Percentiles rank a stretch among this genome's conserved stretches.
These are phyloP conservation scores for Esox masquinongy DNA, from an alignment of 2,797 vertebrate genomes.

Conservation along the genomic window DNA sequence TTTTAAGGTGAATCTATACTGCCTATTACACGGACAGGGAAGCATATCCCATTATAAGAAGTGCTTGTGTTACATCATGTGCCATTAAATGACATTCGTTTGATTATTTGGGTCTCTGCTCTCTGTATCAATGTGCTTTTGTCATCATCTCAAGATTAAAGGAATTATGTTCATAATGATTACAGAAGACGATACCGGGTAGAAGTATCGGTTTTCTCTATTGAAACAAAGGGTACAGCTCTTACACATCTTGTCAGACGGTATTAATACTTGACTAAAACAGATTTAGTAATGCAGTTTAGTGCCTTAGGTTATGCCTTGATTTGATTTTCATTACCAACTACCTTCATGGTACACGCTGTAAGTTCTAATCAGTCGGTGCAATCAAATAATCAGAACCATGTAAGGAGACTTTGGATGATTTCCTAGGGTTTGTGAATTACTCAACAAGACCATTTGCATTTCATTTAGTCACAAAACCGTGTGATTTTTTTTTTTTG, in stretches of 20 bases:
- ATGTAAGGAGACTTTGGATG: neutral
- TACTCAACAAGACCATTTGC: neutral
- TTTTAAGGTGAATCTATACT: neutral
- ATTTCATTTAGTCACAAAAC: neutral
- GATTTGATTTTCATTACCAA: neutral
- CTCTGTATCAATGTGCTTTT: neutral
- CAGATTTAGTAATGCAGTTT: neutral
- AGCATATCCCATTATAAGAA: neutral
- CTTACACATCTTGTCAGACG: neutral
- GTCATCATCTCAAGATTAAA: neutral
- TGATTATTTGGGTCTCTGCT: neutral
- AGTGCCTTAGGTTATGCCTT: neutral
- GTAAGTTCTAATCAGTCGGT: neutral
- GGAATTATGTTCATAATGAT: neutral
- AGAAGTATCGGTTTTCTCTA: neutral
- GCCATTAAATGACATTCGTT: neutral
- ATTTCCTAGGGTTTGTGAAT: neutral
- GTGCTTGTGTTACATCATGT: neutral
- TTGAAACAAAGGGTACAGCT: neutral
- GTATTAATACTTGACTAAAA: neutral
- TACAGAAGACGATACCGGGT: neutral
- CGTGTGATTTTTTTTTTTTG: neutral
- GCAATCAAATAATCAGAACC: conserved; percentile 8
- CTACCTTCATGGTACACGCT: neutral
- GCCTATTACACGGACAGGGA: neutral